Evolutionary conservation across 2,797 vertebrate species (phyloP), one percentile per base, ranked within the genome.

Genomic region (Apodemus agrarius): DNA sequence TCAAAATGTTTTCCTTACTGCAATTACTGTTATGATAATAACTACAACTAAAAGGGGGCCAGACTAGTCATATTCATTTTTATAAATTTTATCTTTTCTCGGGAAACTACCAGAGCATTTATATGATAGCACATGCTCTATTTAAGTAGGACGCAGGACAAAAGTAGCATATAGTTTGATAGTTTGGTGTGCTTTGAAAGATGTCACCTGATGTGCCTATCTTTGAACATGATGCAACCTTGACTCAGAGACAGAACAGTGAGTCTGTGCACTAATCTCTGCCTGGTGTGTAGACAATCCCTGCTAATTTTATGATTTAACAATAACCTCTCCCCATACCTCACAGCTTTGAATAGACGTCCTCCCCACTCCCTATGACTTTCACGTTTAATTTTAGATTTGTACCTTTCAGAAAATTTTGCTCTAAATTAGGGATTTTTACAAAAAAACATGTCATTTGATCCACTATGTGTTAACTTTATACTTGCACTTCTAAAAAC

Each of bases 371-470:
- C 57, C 34, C 59, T 89, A n/a, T 74, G 79, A 89, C 5, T 65
- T 26, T 22, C 1, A 59, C 52, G 29, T 89, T 92, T 59, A 85
- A 57, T 87, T 91, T 19, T 81, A 54, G 54, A 31, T 43, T 3
- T 78, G 37, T 90, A 89, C 75, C 83, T 91, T 93, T 94, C n/a
- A 91, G 84, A 69, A 95, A 78, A 93, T 96, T 86, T 79, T 89
- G 21, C 37, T 80, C 7, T 84, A 59, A 43, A 76, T 69, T 85
- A n/a, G 26, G 34, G 54, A 34, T 67, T 86, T 96, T 52, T 93
- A 14, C 40, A 85, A 95, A 61, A 59, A 46, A 92, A 67, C 74
- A 14, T 4, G 43, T 74, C n/a, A 31, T 89, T 96, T 94, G 80
- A 94, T 91, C n/a, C 31, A 89, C 75, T 87, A n/a, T 54, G 6